phyloP scores from a whole-genome alignment of 2,113 vertebrate genomes.

The Tinamus guttatus region DNA sequence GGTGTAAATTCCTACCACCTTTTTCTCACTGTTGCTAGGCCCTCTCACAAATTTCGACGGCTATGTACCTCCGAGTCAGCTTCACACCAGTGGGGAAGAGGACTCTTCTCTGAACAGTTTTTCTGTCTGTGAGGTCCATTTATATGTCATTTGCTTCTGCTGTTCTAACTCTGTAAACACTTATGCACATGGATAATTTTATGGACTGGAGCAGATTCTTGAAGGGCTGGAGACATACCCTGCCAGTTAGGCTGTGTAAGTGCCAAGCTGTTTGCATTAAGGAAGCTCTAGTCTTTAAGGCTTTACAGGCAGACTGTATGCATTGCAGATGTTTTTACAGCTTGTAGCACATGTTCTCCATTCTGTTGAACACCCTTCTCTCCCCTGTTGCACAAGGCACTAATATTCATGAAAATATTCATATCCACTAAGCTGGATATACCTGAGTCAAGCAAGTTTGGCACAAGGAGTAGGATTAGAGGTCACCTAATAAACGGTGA shows the following conservation, averaged over 20 bases:
- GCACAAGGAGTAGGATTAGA: not conserved
- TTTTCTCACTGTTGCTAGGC: not conserved
- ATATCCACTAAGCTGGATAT: not conserved
- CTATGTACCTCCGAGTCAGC: not conserved
- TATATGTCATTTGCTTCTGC: conserved; percentile 49
- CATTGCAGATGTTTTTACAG: not conserved
- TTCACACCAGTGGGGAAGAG: conserved; percentile 10
- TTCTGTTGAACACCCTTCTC: not conserved
- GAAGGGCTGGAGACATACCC: not conserved
- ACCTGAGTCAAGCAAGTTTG: not conserved
- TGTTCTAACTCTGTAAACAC: conserved; percentile 33
- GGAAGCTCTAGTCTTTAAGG: not conserved
- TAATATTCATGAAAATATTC: not conserved
- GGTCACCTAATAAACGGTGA: not conserved
- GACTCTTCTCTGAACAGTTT: not conserved
- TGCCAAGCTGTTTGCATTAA: not conserved
- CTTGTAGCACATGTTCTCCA: not conserved
- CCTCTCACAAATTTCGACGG: not conserved
- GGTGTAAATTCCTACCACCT: not conserved
- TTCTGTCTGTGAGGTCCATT: conserved; percentile 50
- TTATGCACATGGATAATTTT: conserved; percentile 45
- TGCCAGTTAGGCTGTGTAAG: not conserved
- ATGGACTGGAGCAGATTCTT: conserved; percentile 21
- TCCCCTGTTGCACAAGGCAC: not conserved
- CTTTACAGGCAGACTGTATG: not conserved